Evolutionary conservation across 2,797 vertebrate genomes (phyloP), one percentile per base, ranked within the genome.

Genomic region (Distichodus sexfasciatus): DNA sequence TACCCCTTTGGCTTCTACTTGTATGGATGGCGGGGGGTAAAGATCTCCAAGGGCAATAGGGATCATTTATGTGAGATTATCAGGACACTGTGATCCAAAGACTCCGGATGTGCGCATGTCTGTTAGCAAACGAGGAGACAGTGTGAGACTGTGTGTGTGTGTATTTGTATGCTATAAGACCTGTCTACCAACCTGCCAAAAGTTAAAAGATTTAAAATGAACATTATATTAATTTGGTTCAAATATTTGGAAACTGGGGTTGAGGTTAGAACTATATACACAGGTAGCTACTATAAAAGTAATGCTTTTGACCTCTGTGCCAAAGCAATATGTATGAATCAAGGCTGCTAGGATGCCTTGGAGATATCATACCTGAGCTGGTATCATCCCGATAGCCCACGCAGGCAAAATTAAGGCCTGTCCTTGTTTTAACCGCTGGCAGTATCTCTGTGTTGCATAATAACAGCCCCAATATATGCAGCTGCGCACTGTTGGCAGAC

Each of bases 21-120:
- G 64, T 63, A 54, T 17, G 43, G 17, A 46, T 63, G 63, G 57
- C 38, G 53, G 28, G 58, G 61, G 51, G 59, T 21, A 24, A 69
- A 63, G 12, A 26, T 60, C 65, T 74, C 58, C 65, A 50, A 66
- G 65, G 71, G 51, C 67, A 58, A 60, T 61, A 62, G 72, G 53
- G 67, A 66, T 67, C 57, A 35, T 67, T 67, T 67, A 69, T 43
- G 23, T 69, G 28, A 53, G 50, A 69, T 53, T 51, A 69, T 51
- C 57, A 77, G 67, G 57, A 57, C 74, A 33, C 11, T 1, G 40
- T 24, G 68, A 31, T 76, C 55, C 61, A 40, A 50, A 66, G 44
- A 53, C 44, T 72, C 53, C 57, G 59, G 14, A 62, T 59, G 35
- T 38, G 43, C 28, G 44, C 50, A 28, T 46, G 46, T 69, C 23